Conservation (phyloP, 2,113 vertebrate species). For the Otolemur garnettii region DNA sequence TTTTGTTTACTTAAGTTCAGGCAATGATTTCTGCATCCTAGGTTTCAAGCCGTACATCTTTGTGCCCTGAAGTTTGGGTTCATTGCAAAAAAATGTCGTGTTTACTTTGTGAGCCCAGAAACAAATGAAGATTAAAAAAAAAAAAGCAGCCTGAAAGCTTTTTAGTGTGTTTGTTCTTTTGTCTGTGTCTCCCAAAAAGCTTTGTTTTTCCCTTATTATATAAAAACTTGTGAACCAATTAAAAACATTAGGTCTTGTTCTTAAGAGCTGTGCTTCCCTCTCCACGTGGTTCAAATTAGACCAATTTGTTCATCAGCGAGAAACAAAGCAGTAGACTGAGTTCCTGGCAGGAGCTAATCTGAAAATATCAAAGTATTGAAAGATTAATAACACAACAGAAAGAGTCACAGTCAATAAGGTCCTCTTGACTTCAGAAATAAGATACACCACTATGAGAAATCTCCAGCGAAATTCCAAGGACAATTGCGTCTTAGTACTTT, state of each 20-base stretch:
- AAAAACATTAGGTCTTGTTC: conserved; percentile 83
- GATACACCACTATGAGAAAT: background rate
- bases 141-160: conserved; percentile 80
- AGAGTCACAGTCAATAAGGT: conserved; percentile 21
- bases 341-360: conserved; percentile 77
- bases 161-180: conserved; percentile 84
- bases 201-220: conserved; percentile 85
- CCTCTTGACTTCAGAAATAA: background rate
- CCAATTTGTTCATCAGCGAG: conserved; percentile 84
- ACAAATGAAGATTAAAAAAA: conserved; percentile 78
- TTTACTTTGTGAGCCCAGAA: conserved; percentile 81
- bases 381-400: conserved; percentile 69
- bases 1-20: conserved; percentile 26
- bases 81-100: conserved; percentile 69
- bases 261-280: conserved; percentile 81
- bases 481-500: background rate
- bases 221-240: conserved; percentile 86
- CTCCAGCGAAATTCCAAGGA: background rate
- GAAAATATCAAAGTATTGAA: conserved; percentile 80
- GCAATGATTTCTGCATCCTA: background rate
- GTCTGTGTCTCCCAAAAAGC: conserved; percentile 82
- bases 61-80: conserved; percentile 60
- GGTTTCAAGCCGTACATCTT: conserved; percentile 46
- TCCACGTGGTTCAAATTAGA: conserved; percentile 87
- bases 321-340: conserved; percentile 83